Evolutionary conservation across 2,113 vertebrate genomes (phyloP), one percentile per base, ranked within the genome.

Genomic region (Notiomystis cincta): DNA sequence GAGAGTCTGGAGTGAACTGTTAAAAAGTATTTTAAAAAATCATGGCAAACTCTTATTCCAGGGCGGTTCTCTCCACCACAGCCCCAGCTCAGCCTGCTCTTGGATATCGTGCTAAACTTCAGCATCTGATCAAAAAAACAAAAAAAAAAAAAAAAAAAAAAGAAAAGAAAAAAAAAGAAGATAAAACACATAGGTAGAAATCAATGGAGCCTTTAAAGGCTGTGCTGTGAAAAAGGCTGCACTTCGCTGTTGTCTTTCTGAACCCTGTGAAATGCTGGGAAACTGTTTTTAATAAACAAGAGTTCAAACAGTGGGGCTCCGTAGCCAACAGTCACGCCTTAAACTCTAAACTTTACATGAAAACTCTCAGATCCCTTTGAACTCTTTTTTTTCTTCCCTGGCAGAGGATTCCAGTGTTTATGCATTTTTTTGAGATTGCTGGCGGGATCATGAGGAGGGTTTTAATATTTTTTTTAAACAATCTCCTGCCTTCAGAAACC

Each of bases 401-500:
- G 98, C 98, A 97, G 97, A 96, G 97, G 98, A 98, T 98, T 98
- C 98, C 98, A 98, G 95, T 98, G 98, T 99, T 99, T 98, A 98
- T 98, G 98, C 99, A 97, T 97, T 98, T 98, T 98, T 98, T 98
- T 82, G 97, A 98, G 98, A 99, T 99, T 98, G 98, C 98, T 99
- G 98, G 98, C 98, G 98, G 98, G 98, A 98, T 98, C 98, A 97
- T 97, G 96, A 98, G 98, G 98, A 98, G 98, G 98, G 98, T 98
- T 98, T 99, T 98, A 98, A 98, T 98, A 97, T 98, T 97, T 97
- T 97, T 97, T 94, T 97, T 95, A 96, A 98, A 98, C 98, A 98
- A 98, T 98, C 98, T 98, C 98, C 98, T 99, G 98, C 98, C 98
- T 99, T 99, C 99, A 98, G 98, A 99, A 99, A 98, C 98, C 98